Base-by-base conservation (phyloP, 2,888 invertebrate species). In the Drosophila demipolita region DNA sequence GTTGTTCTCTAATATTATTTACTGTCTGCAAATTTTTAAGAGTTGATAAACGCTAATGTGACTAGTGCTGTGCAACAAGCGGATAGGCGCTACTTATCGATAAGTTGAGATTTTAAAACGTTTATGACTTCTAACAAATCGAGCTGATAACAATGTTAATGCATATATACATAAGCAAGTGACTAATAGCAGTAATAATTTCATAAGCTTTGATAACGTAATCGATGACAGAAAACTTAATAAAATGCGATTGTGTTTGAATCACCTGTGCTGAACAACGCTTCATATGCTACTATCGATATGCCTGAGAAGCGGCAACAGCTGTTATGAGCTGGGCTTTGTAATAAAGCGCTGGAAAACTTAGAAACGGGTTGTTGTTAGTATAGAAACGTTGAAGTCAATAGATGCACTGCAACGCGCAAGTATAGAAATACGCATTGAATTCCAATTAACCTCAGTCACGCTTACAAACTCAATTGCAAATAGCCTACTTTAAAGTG, bases 321-420 rank as follows among this genome's bases (percentile, higher is more conserved):
- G 87, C 84, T 83, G 82, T 59, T 81, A 36, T 73, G 84, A 82
- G 84, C 78, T 75, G 58, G 77, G 88, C 83, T 87, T 85, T 70
- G 70, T 63, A 62, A 63, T 70, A 66, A 72, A 72, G 86, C 70
- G 66, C 69, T 54, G 66, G 45, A 45, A 66, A 85, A 74, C 79
- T 58, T 80, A 77, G 83, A 82, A 79, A 83, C 83, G 66, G 71
- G 83, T 83, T 83, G 84, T 73, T 73, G 73, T 74, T 82, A 74
- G 86, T 85, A 66, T 73, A 83, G 71, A 77, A 81, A 85, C 86
- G 80, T 76, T 59, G 50, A 52, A 40, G 66, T 70, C 45, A 38
- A 66, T 57, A 67, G 66, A 58, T 54, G 59, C 53, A 60, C 40
- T 53, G 40, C 71, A 54, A 23, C 40, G 42, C 63, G 64, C 67